Percentiles rank a stretch among this genome's conserved stretches.
Conservation (phyloP, 2,113 vertebrate genomes). For the Scolopax mira region DNA sequence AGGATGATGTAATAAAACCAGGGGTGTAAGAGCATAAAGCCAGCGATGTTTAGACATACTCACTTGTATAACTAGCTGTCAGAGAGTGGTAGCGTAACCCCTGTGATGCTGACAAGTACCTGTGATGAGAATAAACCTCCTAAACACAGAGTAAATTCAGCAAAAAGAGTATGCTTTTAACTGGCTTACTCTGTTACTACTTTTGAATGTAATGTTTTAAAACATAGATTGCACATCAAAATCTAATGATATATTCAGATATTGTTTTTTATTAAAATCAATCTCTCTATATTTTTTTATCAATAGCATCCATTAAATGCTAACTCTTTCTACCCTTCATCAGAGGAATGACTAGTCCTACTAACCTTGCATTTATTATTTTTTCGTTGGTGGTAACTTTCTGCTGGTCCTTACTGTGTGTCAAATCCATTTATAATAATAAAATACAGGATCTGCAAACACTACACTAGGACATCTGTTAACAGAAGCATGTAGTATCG, state of each 20-base stretch:
- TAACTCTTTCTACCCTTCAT: background rate
- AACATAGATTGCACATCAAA: constrained; percentile 1
- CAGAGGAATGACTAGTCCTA: background rate
- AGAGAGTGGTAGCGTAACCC: background rate
- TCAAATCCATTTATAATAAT: background rate
- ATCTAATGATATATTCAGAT: background rate
- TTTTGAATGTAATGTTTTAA: constrained; percentile 33
- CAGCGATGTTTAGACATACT: background rate
- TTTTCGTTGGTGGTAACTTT: background rate
- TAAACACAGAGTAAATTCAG: background rate
- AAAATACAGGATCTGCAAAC: background rate
- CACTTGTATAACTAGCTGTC: background rate
- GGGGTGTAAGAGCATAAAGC: background rate
- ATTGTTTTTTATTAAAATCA: background rate
- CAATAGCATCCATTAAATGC: background rate
- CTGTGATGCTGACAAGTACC: background rate
- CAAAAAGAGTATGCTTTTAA: background rate
- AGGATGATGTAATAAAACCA: background rate
- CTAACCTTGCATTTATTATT: background rate
- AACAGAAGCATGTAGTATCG: background rate
- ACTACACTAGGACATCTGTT: background rate
- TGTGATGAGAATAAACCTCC: background rate
- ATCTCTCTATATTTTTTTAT: background rate
- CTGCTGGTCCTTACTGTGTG: background rate
- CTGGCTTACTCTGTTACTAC: background rate